A percentile compares a stretch with the other conserved stretches of the same genome.
These are phyloP conservation scores for Urocyon cinereoargenteus DNA, from an alignment of 2,797 vertebrate genomes.

Conservation along the genomic window DNA sequence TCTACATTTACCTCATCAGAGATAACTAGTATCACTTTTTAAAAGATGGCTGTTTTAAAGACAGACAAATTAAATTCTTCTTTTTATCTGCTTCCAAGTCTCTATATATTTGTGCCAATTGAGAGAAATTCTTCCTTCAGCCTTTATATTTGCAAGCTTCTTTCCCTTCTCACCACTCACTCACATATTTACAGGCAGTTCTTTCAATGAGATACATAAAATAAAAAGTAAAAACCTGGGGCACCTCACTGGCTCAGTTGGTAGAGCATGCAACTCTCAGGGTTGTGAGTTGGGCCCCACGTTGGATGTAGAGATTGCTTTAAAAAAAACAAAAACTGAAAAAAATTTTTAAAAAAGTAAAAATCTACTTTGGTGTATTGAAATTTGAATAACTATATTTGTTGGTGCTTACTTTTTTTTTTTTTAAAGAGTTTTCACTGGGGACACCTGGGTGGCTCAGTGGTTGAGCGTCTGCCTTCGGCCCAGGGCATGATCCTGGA, in stretches of 20 bases:
- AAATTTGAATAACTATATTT: conserved; percentile 78
- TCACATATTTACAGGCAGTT: conserved; percentile 58
- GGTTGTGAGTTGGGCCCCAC: neutral
- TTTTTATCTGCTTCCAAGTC: neutral
- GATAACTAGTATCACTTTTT: conserved; percentile 47
- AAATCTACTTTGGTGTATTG: neutral
- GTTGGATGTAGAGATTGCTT: neutral
- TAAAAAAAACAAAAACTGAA: neutral
- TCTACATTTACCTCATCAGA: conserved; percentile 10
- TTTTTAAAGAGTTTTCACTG: conserved; percentile 76
- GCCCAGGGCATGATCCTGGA: too few relatives aligned
- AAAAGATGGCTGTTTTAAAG: conserved; percentile 55
- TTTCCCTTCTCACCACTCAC: neutral
- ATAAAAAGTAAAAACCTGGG: neutral
- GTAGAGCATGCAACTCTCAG: neutral
- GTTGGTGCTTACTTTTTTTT: conserved; percentile 47
- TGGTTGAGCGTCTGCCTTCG: too few relatives aligned
- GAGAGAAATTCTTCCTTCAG: neutral
- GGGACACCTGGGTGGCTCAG: neutral
- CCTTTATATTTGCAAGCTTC: neutral
- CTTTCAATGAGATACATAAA: neutral
- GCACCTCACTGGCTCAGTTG: neutral
- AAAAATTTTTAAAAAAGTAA: neutral
- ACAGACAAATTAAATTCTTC: conserved; percentile 48
- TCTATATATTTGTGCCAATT: neutral